A percentile compares a stretch with the other conserved stretches of the same genome.
Evolutionary conservation across 1,140 invertebrate genomes (phyloP).

Genomic region (Drosophila simulans): DNA sequence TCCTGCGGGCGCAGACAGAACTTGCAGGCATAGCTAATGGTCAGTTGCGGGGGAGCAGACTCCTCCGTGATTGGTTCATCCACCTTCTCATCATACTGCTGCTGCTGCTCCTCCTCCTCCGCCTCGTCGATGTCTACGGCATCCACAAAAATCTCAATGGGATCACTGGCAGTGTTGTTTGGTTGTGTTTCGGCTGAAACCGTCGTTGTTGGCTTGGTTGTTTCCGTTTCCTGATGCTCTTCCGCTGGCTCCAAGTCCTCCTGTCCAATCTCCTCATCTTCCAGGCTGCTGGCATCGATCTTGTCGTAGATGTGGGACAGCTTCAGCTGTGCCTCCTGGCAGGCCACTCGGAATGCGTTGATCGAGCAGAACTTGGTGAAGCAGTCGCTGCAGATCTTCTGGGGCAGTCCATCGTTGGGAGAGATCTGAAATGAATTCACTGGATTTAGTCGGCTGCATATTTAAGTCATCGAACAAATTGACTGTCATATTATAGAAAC

Average conservation of each 20-base stretch:
- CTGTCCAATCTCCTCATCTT: slow-evolving; percentile 34
- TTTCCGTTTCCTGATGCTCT: slow-evolving; percentile 2
- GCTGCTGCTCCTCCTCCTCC: slow-evolving; percentile 6
- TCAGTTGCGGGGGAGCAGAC: slow-evolving; percentile 27
- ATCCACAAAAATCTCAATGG: slow-evolving; percentile 62
- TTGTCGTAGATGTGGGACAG: slow-evolving; percentile 79
- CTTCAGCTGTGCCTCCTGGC: slow-evolving; percentile 75
- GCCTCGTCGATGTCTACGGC: slow-evolving; percentile 47
- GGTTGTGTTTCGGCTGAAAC: slow-evolving; percentile 51
- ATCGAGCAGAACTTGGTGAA: slow-evolving; percentile 79
- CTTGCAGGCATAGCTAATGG: slow-evolving; percentile 74
- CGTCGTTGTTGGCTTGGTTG: slow-evolving; percentile 34
- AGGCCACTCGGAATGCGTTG: slow-evolving; percentile 69
- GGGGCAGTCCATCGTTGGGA: slow-evolving; percentile 75
- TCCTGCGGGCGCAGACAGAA: slow-evolving; percentile 68
- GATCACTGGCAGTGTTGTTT: slow-evolving; percentile 67
- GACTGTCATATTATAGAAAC: no score
- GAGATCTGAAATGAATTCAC: slow-evolving; percentile 51
- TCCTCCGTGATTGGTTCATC: slow-evolving; percentile 10
- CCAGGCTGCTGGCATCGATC: slow-evolving; percentile 69
- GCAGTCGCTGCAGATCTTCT: slow-evolving; percentile 80
- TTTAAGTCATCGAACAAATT: no score
- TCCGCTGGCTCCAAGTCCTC: slow-evolving; percentile 17
- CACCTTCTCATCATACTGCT: not conserved
- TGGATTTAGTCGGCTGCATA: no score